Evolutionary conservation across 2,797 vertebrate genomes (phyloP), one percentile per base, ranked within the genome.

Genomic region (Phalloptychus januarius): DNA sequence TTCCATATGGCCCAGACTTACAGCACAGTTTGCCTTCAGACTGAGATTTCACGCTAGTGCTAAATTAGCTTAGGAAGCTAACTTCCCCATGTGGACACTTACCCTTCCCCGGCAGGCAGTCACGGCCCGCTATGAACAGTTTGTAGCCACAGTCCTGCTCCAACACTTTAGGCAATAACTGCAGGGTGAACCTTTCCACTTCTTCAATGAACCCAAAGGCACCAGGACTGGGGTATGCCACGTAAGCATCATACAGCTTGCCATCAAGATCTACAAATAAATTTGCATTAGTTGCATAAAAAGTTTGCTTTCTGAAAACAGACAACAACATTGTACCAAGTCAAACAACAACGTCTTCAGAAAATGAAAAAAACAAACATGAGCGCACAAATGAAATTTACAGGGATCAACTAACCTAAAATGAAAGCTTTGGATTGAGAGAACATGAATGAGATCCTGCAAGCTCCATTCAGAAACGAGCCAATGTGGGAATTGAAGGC

Each of bases 201-300:
- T 92, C 89, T 25, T 93, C 85, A 28, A 89, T 93, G 72, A 94
- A 91, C 18, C 84, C 92, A 5, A 63, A 72, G 28, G 83, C 82
- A 56, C 78, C 58, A 56, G 92, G 89, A 81, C 93, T 95, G 5
- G 97, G 96, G 86, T 96, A 98, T 0, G 96, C 92, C 78, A 99
- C 94, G 1, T 98, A 99, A 5, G 97, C 98, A 79, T 98, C 97
- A 40, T 97, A 98, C 63, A 91, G 81, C 89, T 97, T 98, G 56
- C 96, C 97, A 87, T 98, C 97, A 50, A 91, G 93, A 90, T 93
- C 97, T 98, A 87, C 65, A 18, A 75, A 0, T 58, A 33, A 18
- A 4, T 71, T 45, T 7, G 46, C 18, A 38, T 56, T 74, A 12
- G 4, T 20, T 52, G 3, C 20, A 72, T 71, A 40, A 18, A 7